These are phyloP conservation scores for Hypothenemus hampei DNA, from an alignment of 1,140 invertebrate genomes.

Conservation along the genomic window DNA sequence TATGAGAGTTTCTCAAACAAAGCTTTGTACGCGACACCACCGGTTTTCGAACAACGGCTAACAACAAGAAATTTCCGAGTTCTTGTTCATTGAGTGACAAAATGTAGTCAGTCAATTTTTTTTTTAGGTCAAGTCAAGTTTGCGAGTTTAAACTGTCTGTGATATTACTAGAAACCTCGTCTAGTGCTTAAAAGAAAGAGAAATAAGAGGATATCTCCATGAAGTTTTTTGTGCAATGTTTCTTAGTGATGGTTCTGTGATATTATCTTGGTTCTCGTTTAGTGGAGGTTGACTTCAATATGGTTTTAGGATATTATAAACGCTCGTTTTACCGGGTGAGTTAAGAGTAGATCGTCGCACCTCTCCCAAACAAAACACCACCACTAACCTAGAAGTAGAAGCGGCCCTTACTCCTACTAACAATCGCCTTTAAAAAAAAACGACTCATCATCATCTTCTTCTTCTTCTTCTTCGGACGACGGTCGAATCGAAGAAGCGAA, in stretches of 20 bases:
- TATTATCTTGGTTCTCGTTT: conserved; percentile 21
- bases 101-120: conserved; percentile 11
- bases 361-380: conserved; percentile 2
- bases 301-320: conserved; percentile 23
- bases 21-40: conserved; percentile 15
- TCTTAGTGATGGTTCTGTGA: conserved; percentile 25
- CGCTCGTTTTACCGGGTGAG: conserved; percentile 15
- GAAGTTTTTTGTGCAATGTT: conserved; percentile 21
- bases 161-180: conserved; percentile 4
- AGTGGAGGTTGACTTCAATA: conserved; percentile 20
- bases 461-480: neutral
- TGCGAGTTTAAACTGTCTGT: conserved; percentile 10
- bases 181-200: conserved; percentile 3
- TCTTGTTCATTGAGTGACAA: neutral
- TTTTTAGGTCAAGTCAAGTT: neutral
- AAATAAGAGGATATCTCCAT: conserved; percentile 12
- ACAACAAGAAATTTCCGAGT: conserved; percentile 2
- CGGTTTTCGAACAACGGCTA: conserved; percentile 13
- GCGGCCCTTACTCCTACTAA: too few species aligned
- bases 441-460: neutral
- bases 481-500: conserved; percentile 20
- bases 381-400: too few species aligned
- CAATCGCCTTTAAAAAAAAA: neutral
- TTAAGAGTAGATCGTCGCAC: conserved; percentile 3
- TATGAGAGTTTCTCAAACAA: conserved; percentile 12